These are phyloP conservation scores for Drosophila willistoni DNA, from an alignment of 1,140 invertebrate genomes.

Conservation along the genomic window DNA sequence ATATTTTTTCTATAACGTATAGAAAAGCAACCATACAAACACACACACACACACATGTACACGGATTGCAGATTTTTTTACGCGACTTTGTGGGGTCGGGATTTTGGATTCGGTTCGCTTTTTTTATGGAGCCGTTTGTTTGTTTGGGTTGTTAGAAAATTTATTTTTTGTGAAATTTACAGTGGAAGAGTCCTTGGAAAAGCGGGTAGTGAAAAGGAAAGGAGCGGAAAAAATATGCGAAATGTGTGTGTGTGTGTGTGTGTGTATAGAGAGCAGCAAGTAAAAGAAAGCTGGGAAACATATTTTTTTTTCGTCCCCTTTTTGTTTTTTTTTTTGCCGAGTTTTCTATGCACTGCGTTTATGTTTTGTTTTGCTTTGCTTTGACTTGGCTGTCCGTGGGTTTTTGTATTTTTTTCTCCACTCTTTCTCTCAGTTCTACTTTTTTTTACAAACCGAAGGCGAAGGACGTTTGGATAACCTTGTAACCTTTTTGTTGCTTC, in stretches of 20 bases:
- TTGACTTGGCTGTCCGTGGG: constrained; percentile 44
- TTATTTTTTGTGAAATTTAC: constrained; percentile 77
- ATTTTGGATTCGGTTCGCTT: constrained; percentile 55
- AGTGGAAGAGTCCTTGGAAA: constrained; percentile 26
- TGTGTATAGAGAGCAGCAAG: constrained; percentile 61
- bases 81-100: constrained; percentile 68
- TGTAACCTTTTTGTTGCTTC: constrained; percentile 75
- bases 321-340: constrained; percentile 29
- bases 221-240: constrained; percentile 51
- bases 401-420: not conserved
- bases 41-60: constrained; percentile 22
- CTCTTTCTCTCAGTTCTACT: constrained; percentile 13
- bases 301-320: constrained; percentile 53
- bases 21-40: constrained; percentile 34
- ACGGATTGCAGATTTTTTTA: constrained; percentile 67
- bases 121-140: constrained; percentile 73
- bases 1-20: constrained; percentile 68
- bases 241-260: constrained; percentile 57
- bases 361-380: constrained; percentile 72
- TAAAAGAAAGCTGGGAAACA: constrained; percentile 79
- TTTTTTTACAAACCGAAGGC: constrained; percentile 67
- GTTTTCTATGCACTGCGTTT: constrained; percentile 47
- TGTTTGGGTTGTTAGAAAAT: constrained; percentile 81
- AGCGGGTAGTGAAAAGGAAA: constrained; percentile 21
- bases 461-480: constrained; percentile 82